Evolutionary conservation across 2,797 vertebrate species (phyloP).

Genomic region (Artibeus lituratus): DNA sequence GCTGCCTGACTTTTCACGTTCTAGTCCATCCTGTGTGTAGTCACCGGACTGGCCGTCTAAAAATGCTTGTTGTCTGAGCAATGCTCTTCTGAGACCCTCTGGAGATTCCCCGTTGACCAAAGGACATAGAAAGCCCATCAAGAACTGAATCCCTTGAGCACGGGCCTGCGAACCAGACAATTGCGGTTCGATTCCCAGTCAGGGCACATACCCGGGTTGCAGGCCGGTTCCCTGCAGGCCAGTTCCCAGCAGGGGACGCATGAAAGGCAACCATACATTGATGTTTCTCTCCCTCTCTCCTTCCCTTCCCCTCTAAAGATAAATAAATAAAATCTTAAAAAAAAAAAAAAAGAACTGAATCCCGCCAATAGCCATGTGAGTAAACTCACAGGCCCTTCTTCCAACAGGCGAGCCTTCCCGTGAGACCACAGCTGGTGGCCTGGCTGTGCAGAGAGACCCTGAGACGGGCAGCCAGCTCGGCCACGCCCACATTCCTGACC

Average conservation of each 20-base stretch:
- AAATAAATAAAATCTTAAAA: too few relatives aligned
- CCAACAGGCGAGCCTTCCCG: not conserved
- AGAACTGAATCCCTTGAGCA: too few relatives aligned
- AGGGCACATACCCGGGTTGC: too few relatives aligned
- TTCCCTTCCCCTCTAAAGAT: too few relatives aligned
- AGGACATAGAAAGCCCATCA: not conserved
- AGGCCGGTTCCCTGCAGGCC: too few relatives aligned
- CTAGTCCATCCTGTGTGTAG: not conserved
- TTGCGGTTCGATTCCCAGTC: too few relatives aligned
- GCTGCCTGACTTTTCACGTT: not conserved
- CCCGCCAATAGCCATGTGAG: not conserved
- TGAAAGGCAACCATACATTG: too few relatives aligned
- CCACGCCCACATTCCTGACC: not conserved
- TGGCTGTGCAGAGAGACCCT: not conserved
- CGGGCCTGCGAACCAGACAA: too few relatives aligned
- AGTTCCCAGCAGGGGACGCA: too few relatives aligned
- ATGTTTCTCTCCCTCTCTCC: too few relatives aligned
- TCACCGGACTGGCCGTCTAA: not conserved
- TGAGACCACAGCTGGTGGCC: not conserved
- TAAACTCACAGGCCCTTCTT: not conserved
- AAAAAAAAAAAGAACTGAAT: too few relatives aligned
- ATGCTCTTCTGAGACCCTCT: not conserved
- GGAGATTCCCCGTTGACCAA: not conserved
- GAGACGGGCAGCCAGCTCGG: not conserved
- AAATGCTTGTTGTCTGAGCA: not conserved